phyloP scores from a whole-genome alignment of 2,888 invertebrate species.

The Barypeithes pellucidus region DNA sequence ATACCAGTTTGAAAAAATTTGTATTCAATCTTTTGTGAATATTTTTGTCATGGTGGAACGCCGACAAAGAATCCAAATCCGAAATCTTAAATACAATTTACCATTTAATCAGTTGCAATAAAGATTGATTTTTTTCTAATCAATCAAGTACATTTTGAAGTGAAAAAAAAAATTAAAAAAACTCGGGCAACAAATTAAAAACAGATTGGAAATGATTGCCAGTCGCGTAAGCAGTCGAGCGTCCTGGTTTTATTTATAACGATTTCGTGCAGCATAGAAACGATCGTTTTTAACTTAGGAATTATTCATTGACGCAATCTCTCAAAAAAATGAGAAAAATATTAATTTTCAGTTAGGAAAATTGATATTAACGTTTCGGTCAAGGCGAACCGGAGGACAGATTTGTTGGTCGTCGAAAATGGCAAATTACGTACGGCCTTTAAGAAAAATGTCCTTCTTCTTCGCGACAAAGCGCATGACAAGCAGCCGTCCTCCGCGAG shows the following conservation, averaged over 20 bases:
- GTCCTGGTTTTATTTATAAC: slow-evolving; percentile 3
- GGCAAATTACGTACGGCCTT: no score
- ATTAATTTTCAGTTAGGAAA: no score
- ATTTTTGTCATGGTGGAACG: no score
- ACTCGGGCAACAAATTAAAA: background rate
- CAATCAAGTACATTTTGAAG: background rate
- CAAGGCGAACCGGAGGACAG: no score
- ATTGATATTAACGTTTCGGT: no score
- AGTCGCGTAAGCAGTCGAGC: background rate
- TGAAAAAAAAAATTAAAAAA: background rate
- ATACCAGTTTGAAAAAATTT: no score
- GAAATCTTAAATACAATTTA: background rate
- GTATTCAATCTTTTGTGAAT: no score
- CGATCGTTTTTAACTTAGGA: background rate
- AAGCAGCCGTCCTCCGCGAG: no score
- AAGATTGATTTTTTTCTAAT: background rate
- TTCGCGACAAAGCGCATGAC: no score
- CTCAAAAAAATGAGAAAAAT: background rate
- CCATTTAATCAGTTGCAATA: background rate
- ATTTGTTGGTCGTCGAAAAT: no score
- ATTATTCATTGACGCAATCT: background rate
- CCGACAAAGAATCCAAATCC: background rate
- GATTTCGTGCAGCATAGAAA: background rate
- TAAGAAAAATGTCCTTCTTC: no score
- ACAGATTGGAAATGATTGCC: slow-evolving; percentile 5